These are phyloP conservation scores for Lepidurus apus DNA, from an alignment of 1,140 invertebrate species.

Conservation along the genomic window DNA sequence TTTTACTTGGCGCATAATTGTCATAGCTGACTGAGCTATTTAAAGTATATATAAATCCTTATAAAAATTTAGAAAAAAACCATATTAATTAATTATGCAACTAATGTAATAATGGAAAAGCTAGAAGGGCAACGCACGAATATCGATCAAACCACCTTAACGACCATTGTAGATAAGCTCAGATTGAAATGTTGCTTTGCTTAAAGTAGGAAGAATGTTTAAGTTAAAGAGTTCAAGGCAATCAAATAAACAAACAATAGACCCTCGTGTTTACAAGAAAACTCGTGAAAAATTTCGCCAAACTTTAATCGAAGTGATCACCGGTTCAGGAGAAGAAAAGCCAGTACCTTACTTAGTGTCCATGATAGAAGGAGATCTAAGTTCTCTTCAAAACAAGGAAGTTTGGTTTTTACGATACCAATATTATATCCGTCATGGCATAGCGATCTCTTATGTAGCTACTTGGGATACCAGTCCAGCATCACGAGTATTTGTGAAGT, in stretches of 20 bases:
- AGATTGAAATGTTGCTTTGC: background rate
- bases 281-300: background rate
- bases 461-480: background rate
- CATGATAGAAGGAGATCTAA: background rate
- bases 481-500: background rate
- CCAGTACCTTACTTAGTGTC: background rate
- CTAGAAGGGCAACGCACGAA: no score
- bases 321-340: background rate
- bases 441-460: background rate
- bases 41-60: no score
- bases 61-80: no score
- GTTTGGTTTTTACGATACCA: slow-evolving; percentile 1
- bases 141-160: background rate
- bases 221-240: background rate
- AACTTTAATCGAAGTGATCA: background rate
- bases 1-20: no score
- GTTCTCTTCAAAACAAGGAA: background rate
- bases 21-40: no score
- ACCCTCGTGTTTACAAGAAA: background rate
- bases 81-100: no score
- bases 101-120: no score
- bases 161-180: background rate
- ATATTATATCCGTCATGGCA: background rate
- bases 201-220: background rate
- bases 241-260: background rate